phyloP scores from a whole-genome alignment of 2,797 vertebrate species.

The Melanotaenia parkinsoni region DNA sequence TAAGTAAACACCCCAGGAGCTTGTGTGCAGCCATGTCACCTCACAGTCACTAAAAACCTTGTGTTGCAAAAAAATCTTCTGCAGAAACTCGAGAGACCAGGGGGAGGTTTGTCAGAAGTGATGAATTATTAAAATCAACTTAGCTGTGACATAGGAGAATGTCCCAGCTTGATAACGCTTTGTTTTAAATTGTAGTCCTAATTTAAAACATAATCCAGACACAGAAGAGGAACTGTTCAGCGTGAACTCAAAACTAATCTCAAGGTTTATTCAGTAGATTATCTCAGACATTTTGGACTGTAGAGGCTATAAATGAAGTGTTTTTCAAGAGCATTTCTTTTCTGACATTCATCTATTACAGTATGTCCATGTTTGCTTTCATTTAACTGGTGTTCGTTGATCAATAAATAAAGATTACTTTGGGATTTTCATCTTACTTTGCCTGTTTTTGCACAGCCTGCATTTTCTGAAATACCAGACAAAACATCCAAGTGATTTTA shows the following conservation, averaged over 20 bases:
- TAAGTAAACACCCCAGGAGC: slow-evolving; percentile 61
- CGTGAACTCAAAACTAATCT: slow-evolving; percentile 22
- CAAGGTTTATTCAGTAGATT: not conserved
- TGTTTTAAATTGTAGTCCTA: slow-evolving; percentile 43
- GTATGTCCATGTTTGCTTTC: slow-evolving; percentile 21
- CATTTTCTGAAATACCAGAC: slow-evolving; percentile 16
- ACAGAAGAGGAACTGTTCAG: slow-evolving; percentile 23
- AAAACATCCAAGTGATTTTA: no score
- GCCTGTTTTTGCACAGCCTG: not conserved
- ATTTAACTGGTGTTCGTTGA: slow-evolving; percentile 23
- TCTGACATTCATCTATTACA: slow-evolving; percentile 22
- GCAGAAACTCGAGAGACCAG: slow-evolving; percentile 32
- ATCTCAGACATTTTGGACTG: slow-evolving; percentile 3
- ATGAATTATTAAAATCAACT: slow-evolving; percentile 71
- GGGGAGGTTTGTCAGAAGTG: slow-evolving; percentile 40
- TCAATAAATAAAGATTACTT: slow-evolving; percentile 18
- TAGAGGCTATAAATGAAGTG: slow-evolving; percentile 11
- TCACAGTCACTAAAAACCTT: slow-evolving; percentile 29
- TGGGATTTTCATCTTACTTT: slow-evolving; percentile 20
- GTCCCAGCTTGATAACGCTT: slow-evolving; percentile 51
- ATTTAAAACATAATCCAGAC: slow-evolving; percentile 38
- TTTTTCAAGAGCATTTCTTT: not conserved
- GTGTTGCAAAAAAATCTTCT: slow-evolving; percentile 44
- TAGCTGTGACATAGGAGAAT: slow-evolving; percentile 49
- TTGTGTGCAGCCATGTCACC: slow-evolving; percentile 9